These are phyloP conservation scores for Phenganax marumi DNA, from an alignment of 92 coral and sea anemone species.

Conservation along the genomic window DNA sequence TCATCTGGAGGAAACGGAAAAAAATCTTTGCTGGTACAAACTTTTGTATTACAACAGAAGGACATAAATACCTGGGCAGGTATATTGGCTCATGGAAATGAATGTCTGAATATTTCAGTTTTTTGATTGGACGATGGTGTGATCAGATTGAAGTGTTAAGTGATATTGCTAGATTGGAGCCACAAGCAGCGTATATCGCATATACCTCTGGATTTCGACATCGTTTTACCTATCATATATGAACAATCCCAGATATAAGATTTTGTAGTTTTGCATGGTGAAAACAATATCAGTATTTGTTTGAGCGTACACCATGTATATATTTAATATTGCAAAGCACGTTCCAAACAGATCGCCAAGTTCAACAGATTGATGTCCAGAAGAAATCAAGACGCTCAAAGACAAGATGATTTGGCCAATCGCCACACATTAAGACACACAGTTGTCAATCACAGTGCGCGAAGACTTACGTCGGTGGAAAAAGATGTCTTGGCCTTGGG, in stretches of 20 bases:
- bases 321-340: too few species aligned
- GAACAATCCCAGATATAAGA: constrained; percentile 51
- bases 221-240: constrained; percentile 33
- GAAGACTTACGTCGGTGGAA: too few species aligned
- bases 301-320: too few species aligned
- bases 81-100: constrained; percentile 33
- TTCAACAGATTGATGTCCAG: too few species aligned
- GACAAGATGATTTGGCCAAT: too few species aligned
- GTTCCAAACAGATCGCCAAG: too few species aligned
- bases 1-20: constrained; percentile 26
- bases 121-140: constrained; percentile 47
- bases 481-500: too few species aligned
- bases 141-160: constrained; percentile 44
- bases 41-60: constrained; percentile 39
- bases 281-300: too few species aligned
- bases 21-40: constrained; percentile 18
- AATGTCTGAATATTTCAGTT: constrained; percentile 12
- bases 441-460: too few species aligned
- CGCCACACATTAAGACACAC: too few species aligned
- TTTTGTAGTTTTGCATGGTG: too few species aligned
- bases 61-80: constrained; percentile 42
- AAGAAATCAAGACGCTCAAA: too few species aligned
- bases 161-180: constrained; percentile 45
- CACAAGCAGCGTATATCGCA: constrained; percentile 50
- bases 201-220: constrained; percentile 38